Evolutionary conservation across 53 echinoderm and acorn worm genomes (phyloP).

Genomic region (Apostichopus leukothele): DNA sequence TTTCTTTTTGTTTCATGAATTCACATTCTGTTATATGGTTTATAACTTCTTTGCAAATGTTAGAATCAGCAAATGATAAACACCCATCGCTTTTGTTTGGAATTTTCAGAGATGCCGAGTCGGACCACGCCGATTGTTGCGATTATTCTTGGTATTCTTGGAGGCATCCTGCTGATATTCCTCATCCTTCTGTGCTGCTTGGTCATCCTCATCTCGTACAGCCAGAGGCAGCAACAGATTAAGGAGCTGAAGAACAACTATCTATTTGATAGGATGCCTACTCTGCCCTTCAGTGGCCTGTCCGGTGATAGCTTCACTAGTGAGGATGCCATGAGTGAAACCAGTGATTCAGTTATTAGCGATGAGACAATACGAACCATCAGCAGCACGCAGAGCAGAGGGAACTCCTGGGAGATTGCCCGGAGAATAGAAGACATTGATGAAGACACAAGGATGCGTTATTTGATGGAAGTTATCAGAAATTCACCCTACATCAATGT

Average conservation of each 20-base stretch:
- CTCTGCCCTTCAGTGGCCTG: background rate
- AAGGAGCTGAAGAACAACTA: background rate
- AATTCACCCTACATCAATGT: constrained; percentile 40
- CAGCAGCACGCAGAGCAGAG: background rate
- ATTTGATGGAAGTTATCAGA: constrained; percentile 32
- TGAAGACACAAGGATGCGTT: constrained; percentile 24
- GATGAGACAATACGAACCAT: background rate
- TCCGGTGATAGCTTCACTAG: background rate
- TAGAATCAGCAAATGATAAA: background rate
- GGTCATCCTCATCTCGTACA: constrained; percentile 39
- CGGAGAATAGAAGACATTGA: constrained; percentile 5
- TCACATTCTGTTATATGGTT: background rate
- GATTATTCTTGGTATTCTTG: constrained; percentile 5
- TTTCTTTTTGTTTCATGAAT: too few relatives aligned
- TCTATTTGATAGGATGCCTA: background rate
- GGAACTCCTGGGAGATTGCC: constrained; percentile 24
- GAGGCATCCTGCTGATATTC: constrained; percentile 21
- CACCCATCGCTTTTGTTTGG: background rate
- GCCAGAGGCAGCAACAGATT: background rate
- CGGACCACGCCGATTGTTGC: background rate
- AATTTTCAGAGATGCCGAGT: background rate
- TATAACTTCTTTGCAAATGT: background rate
- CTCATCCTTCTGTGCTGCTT: constrained; percentile 12
- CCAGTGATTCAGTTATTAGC: constrained; percentile 24
- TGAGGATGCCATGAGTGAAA: constrained; percentile 15